Evolutionary conservation across 2,113 vertebrate genomes (phyloP).

Genomic region (Pedetes capensis): DNA sequence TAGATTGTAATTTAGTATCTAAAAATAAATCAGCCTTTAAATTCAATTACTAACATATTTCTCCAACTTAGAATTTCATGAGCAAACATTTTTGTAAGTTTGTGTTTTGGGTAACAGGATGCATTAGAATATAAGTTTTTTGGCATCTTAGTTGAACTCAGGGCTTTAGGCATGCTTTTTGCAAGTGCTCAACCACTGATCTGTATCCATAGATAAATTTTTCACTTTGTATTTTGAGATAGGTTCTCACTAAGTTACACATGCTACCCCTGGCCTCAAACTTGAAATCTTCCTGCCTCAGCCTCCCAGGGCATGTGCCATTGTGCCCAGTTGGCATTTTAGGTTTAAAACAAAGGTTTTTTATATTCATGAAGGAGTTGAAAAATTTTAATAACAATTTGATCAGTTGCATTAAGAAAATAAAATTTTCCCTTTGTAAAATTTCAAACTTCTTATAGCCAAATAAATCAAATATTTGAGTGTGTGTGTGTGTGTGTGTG

Average conservation of each 20-base stretch:
- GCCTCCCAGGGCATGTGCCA: too few species aligned
- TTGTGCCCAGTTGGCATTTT: neutral
- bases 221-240: too few species aligned
- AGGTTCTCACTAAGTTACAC: too few species aligned
- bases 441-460: neutral
- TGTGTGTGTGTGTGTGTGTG: too few species aligned
- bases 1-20: slow-evolving; percentile 21
- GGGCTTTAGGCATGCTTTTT: too few species aligned
- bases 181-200: too few species aligned
- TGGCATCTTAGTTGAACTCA: too few species aligned
- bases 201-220: too few species aligned
- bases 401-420: neutral
- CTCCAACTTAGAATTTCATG: slow-evolving; percentile 10
- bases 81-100: neutral
- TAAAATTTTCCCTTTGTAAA: neutral
- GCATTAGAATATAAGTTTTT: neutral
- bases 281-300: too few species aligned
- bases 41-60: slow-evolving; percentile 8
- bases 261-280: too few species aligned
- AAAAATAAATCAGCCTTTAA: slow-evolving; percentile 31
- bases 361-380: neutral
- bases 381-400: neutral
- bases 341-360: neutral
- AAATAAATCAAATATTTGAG: neutral
- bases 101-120: neutral